Evolutionary conservation across 2,888 invertebrate species (phyloP).

Genomic region (Deroplatys truncata): DNA sequence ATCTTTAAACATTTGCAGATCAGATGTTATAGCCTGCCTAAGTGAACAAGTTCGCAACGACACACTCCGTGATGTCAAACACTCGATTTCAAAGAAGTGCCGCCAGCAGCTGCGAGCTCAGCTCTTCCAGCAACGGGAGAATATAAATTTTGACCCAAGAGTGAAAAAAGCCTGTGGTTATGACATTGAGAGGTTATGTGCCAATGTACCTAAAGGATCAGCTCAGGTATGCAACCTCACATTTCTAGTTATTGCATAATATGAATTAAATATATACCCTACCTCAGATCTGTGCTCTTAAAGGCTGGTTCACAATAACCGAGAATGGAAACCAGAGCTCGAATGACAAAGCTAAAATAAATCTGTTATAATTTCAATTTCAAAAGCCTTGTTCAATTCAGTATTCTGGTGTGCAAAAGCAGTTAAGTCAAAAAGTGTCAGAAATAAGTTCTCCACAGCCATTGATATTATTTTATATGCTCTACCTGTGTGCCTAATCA

Average conservation of each 20-base stretch:
- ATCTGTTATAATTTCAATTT: too few species aligned
- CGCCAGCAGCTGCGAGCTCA: slow-evolving; percentile 87
- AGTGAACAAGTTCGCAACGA: slow-evolving; percentile 90
- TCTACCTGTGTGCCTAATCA: too few species aligned
- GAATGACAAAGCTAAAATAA: too few species aligned
- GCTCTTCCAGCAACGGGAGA: slow-evolving; percentile 87
- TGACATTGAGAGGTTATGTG: slow-evolving; percentile 74
- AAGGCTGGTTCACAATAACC: too few species aligned
- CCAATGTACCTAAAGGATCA: slow-evolving; percentile 62
- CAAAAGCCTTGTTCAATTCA: too few species aligned
- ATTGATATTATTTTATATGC: too few species aligned
- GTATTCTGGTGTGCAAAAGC: too few species aligned
- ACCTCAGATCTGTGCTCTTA: too few species aligned
- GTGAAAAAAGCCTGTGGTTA: slow-evolving; percentile 75
- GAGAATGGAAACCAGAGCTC: too few species aligned
- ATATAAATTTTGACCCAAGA: slow-evolving; percentile 77
- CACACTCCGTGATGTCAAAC: slow-evolving; percentile 68
- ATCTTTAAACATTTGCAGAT: slow-evolving; percentile 36
- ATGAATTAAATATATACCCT: too few species aligned
- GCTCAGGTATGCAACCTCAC: slow-evolving; percentile 46
- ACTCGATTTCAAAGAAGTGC: slow-evolving; percentile 81
- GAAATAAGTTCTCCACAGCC: too few species aligned
- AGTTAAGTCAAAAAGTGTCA: too few species aligned
- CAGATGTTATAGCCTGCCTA: slow-evolving; percentile 77
- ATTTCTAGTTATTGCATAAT: not conserved